Evolutionary conservation across 1,140 invertebrate species (phyloP), one percentile per base, ranked within the genome.

Genomic region (Armadillidium nasatum): DNA sequence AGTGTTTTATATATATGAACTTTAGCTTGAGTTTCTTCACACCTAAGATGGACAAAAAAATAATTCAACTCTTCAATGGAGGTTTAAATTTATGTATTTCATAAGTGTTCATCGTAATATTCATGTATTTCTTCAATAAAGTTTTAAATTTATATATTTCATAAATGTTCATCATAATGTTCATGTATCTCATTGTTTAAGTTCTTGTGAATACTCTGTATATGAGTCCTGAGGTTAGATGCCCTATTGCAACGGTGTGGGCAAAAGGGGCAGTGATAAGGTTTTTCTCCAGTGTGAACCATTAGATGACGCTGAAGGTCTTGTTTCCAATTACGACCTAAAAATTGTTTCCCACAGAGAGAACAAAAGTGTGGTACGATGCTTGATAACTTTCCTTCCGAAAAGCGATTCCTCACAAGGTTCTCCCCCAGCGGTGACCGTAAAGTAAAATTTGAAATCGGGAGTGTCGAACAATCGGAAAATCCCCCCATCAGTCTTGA

Each of bases 181-280:
- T 33, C 33, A 33, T 33, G 33, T 33, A 33, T 33, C 6, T 33
- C 33, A 33, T 33, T 33, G 33, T 33, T 33, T 33, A 33, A 33
- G 6, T 33, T 60, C 85, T 94, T 93, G 85, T 95, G 93, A 81
- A 93, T 92, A 84, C 94, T 94, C 77, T 94, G 87, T 85, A 94
- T 94, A 70, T 78, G 77, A 19, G 71, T 76, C 74, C 75, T 75
- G 9, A 78, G 77, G 85, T 94, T 95, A 50, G 92, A 94, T 84
- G 95, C 95, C 75, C 92, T 93, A 45, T 78, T 78, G 50, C 76
- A 78, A n/a, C 79, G 73, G 50, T 80, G 79, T 19, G 76, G 66
- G 84, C 94, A 95, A 76, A 94, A 86, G 69, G 89, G 89, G 85
- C 94, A 96, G 79, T 92, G 88, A 86, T 94, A 95, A 7, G 93